Percentiles rank a stretch among this genome's conserved stretches.
These are phyloP conservation scores for Lycocorax pyrrhopterus DNA, from an alignment of 2,113 vertebrate species.

Conservation along the genomic window DNA sequence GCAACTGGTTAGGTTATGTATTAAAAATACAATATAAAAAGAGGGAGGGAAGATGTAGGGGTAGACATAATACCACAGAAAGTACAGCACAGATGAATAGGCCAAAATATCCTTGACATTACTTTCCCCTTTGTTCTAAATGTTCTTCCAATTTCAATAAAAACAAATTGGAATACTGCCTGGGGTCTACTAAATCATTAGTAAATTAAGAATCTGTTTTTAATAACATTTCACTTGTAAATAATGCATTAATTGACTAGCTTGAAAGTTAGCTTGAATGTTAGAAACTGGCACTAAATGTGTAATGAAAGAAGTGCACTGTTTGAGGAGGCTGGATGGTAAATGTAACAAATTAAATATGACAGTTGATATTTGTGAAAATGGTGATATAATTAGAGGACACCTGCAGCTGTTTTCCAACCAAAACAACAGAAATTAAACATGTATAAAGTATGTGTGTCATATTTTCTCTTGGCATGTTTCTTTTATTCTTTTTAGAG, in stretches of 20 bases:
- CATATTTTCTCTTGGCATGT: constrained; percentile 62
- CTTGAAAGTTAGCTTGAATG: constrained; percentile 87
- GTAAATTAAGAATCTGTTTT: constrained; percentile 97
- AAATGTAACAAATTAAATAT: constrained; percentile 81
- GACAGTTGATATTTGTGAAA: constrained; percentile 85
- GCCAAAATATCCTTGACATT: constrained; percentile 62
- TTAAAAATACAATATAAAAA: constrained; percentile 59
- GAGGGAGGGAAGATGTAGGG: constrained; percentile 44
- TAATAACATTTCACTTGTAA: constrained; percentile 97
- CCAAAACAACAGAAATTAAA: constrained; percentile 85
- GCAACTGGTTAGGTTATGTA: constrained; percentile 53
- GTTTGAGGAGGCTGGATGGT: constrained; percentile 73
- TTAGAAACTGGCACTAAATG: constrained; percentile 79
- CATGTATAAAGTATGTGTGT: constrained; percentile 73
- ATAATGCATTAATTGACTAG: constrained; percentile 96
- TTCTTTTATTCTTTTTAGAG: constrained; percentile 67
- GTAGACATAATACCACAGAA: constrained; percentile 49
- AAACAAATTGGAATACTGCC: constrained; percentile 90
- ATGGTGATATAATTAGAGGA: constrained; percentile 83
- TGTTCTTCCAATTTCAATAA: constrained; percentile 82
- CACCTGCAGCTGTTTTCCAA: constrained; percentile 83
- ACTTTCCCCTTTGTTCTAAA: constrained; percentile 66
- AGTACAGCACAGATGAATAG: constrained; percentile 48
- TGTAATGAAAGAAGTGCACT: constrained; percentile 77
- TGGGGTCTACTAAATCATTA: constrained; percentile 93